These are phyloP conservation scores for Toxonevra muliebris DNA, from an alignment of 2,888 invertebrate species.

Conservation along the genomic window DNA sequence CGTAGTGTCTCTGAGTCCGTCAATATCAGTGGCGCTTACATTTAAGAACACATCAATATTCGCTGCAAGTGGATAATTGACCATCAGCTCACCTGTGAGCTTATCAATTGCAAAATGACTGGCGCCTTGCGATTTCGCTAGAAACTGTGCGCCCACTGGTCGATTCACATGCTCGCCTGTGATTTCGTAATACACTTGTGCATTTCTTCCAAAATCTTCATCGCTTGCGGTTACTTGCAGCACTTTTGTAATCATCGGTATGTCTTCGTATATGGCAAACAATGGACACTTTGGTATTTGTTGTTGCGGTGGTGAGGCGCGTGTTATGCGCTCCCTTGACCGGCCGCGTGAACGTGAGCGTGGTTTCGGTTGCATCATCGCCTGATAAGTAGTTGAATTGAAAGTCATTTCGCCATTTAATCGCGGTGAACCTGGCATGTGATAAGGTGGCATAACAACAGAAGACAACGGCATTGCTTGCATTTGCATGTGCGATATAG, in stretches of 20 bases:
- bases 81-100: conserved; percentile 77
- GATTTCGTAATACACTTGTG: conserved; percentile 77
- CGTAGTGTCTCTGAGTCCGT: conserved; percentile 76
- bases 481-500: conserved; percentile 42
- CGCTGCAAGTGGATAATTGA: conserved; percentile 76
- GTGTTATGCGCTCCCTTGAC: conserved; percentile 44
- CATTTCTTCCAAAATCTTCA: conserved; percentile 76
- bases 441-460: conserved; percentile 52
- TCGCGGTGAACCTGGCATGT: conserved; percentile 61
- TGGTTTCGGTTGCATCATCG: conserved; percentile 25
- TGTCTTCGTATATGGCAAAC: conserved; percentile 77
- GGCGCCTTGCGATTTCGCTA: conserved; percentile 52
- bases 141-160: conserved; percentile 55
- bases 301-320: conserved; percentile 36
- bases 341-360: conserved; percentile 44
- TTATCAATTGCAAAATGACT: conserved; percentile 78
- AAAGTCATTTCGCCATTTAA: conserved; percentile 43
- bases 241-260: conserved; percentile 75
- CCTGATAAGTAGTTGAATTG: conserved; percentile 27
- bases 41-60: conserved; percentile 80
- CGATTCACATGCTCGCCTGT: conserved; percentile 74
- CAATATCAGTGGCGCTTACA: conserved; percentile 79
- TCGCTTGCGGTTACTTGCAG: conserved; percentile 77
- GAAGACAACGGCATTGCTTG: conserved; percentile 42
- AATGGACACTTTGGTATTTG: conserved; percentile 67